phyloP scores from a whole-genome alignment of 2,888 invertebrate genomes.

The Standfussiana lucernea region DNA sequence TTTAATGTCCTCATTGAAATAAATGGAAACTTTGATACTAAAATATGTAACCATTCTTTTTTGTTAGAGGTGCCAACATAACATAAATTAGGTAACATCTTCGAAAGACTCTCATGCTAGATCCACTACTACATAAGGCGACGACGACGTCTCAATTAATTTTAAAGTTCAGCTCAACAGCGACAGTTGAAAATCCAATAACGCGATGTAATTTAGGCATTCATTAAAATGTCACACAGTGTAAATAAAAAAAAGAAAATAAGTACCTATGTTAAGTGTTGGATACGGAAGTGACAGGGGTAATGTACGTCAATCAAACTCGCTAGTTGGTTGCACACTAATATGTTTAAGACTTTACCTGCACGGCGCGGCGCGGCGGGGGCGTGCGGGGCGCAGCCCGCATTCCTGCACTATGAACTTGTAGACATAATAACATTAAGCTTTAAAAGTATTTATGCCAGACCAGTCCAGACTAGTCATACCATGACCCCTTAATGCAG shows the following conservation, averaged over 20 bases:
- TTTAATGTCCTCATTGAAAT: background rate
- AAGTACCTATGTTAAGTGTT: too few relatives aligned
- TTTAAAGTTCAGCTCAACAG: background rate
- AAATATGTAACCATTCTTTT: background rate
- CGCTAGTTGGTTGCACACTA: too few relatives aligned
- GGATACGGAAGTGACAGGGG: background rate
- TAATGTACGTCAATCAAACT: too few relatives aligned
- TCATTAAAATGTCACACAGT: background rate
- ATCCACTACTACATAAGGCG: background rate
- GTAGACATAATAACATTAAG: too few relatives aligned
- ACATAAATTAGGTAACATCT: background rate
- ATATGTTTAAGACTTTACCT: too few relatives aligned
- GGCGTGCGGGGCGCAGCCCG: too few relatives aligned
- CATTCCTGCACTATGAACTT: too few relatives aligned
- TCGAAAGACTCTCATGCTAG: background rate
- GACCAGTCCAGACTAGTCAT: too few relatives aligned
- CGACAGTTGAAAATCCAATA: background rate
- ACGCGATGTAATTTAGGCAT: background rate
- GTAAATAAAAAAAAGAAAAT: background rate
- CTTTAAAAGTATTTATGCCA: background rate
- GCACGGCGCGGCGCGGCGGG: too few relatives aligned
- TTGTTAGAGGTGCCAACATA: background rate
- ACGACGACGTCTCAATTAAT: background rate
- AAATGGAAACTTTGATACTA: too few relatives aligned
- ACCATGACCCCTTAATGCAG: too few relatives aligned